phyloP scores from a whole-genome alignment of 1,140 invertebrate genomes.

The Xylocopa sonorina region DNA sequence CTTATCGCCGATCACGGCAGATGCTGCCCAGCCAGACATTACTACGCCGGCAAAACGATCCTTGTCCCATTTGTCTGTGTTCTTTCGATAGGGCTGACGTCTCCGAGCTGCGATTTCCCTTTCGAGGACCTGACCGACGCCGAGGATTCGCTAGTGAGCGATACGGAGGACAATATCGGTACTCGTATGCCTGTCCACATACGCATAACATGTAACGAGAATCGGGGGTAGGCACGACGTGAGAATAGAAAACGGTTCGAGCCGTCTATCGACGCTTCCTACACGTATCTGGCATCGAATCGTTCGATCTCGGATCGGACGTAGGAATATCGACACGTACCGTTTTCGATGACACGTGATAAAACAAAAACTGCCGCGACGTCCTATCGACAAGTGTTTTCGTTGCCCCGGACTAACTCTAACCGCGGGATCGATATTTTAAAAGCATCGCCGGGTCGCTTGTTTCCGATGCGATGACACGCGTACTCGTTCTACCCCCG shows the following conservation, averaged over 20 bases:
- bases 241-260: not conserved
- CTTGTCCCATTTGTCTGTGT: slow-evolving; percentile 72
- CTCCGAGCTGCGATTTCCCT: slow-evolving; percentile 79
- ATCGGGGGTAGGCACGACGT: slow-evolving; percentile 72
- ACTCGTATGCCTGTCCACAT: slow-evolving; percentile 72
- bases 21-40: slow-evolving; percentile 29
- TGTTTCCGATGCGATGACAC: slow-evolving; percentile 32
- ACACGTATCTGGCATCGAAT: not conserved
- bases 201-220: slow-evolving; percentile 70
- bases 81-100: slow-evolving; percentile 77
- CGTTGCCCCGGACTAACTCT: not conserved
- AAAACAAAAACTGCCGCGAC: not conserved
- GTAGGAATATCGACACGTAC: not conserved
- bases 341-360: not conserved
- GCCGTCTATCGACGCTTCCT: not conserved
- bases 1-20: slow-evolving; percentile 51
- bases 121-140: slow-evolving; percentile 79
- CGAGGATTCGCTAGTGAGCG: slow-evolving; percentile 79
- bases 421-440: slow-evolving; percentile 41
- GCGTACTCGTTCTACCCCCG: slow-evolving; percentile 61
- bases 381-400: slow-evolving; percentile 34
- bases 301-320: not conserved
- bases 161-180: slow-evolving; percentile 78
- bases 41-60: slow-evolving; percentile 54
- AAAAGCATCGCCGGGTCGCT: slow-evolving; percentile 3